Evolutionary conservation across 2,888 invertebrate species (phyloP).

Genomic region (Xanthia icteritia): DNA sequence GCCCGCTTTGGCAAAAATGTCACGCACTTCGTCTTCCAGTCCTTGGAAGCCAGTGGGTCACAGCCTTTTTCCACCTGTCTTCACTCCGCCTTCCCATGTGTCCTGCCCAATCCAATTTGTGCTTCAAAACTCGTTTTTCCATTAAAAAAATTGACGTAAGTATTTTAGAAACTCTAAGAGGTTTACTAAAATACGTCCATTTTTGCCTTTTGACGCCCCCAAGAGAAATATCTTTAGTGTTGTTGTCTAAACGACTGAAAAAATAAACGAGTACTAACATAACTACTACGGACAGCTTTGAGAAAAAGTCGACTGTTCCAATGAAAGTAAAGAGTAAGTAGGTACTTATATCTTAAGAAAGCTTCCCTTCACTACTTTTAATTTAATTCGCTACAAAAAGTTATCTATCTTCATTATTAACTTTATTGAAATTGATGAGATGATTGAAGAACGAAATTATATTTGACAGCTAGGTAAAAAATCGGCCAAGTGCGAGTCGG

Average conservation of each 20-base stretch:
- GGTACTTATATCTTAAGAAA: neutral
- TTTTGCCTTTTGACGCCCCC: neutral
- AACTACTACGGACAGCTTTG: neutral
- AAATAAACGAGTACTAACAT: neutral
- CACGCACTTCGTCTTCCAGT: neutral
- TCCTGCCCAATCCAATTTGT: neutral
- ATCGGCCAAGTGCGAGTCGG: too few relatives aligned
- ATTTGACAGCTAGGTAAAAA: slow-evolving; percentile 28
- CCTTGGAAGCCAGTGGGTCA: neutral
- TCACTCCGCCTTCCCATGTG: neutral
- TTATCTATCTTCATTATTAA: slow-evolving; percentile 16
- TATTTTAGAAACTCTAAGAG: too few relatives aligned
- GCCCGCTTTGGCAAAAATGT: neutral
- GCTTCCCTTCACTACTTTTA: neutral
- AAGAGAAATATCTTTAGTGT: neutral
- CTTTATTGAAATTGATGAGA: slow-evolving; percentile 38
- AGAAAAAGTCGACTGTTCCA: neutral
- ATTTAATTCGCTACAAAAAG: neutral
- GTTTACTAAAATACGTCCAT: too few relatives aligned
- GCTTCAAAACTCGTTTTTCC: neutral
- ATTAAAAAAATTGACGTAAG: neutral
- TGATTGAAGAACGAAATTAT: neutral
- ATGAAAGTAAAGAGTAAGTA: neutral
- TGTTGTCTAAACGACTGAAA: neutral
- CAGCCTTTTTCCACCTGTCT: neutral